A percentile compares a stretch with the other conserved stretches of the same genome.
phyloP scores from a whole-genome alignment of 2,797 vertebrate genomes.

The Decapterus maruadsi region DNA sequence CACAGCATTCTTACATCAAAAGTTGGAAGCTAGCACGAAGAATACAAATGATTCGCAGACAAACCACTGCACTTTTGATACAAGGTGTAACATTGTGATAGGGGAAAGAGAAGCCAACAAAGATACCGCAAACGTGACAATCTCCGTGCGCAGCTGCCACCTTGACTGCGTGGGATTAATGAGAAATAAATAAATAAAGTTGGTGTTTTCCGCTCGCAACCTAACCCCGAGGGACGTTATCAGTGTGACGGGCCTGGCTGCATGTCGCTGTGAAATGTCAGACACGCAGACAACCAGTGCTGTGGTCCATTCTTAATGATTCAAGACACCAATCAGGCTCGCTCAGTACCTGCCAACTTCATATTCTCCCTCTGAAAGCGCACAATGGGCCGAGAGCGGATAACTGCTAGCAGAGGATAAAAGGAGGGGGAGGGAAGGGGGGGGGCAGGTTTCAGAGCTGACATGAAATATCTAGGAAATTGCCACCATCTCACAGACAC shows the following conservation, averaged over 20 bases:
- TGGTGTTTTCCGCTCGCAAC: constrained; percentile 40
- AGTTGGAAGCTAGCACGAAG: constrained; percentile 12
- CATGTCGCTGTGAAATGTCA: constrained; percentile 74
- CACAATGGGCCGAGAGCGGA: constrained; percentile 41
- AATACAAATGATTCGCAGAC: constrained; percentile 36
- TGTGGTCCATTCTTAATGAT: constrained; percentile 73
- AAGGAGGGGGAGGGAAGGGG: constrained; percentile 5
- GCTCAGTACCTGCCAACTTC: constrained; percentile 59
- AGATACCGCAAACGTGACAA: constrained; percentile 55
- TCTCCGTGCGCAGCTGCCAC: constrained; percentile 57
- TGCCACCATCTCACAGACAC: constrained; percentile 38
- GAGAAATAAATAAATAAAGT: constrained; percentile 71
- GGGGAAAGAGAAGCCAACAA: constrained; percentile 46
- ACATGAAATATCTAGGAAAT: constrained; percentile 58
- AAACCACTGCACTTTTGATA: constrained; percentile 41
- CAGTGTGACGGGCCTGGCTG: constrained; percentile 60
- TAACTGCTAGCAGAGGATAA: constrained; percentile 35
- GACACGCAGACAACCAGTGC: constrained; percentile 43
- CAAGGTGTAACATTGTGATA: constrained; percentile 72
- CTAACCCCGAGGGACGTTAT: constrained; percentile 69
- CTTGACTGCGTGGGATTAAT: constrained; percentile 64
- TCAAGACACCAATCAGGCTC: constrained; percentile 55
- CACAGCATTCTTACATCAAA: constrained; percentile 23
- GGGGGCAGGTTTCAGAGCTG: constrained; percentile 26
- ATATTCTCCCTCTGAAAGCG: constrained; percentile 40